Evolutionary conservation across 2,797 vertebrate genomes (phyloP).

Genomic region (Rhodeus uyekii): DNA sequence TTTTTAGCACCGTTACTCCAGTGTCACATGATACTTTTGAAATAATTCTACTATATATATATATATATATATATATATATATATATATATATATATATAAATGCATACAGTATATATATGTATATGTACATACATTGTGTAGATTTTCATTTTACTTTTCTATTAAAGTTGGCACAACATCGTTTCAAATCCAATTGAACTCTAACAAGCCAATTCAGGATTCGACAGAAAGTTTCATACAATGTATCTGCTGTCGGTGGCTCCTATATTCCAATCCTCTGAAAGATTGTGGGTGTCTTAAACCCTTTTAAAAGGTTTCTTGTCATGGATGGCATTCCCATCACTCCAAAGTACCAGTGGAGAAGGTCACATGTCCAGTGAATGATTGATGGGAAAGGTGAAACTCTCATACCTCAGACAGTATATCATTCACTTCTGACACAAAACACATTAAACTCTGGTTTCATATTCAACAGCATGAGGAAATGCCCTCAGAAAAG

Average conservation of each 20-base stretch:
- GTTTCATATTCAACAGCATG: neutral
- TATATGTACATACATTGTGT: too few species aligned
- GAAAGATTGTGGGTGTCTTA: conserved; percentile 33
- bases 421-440: conserved; percentile 47
- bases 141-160: too few species aligned
- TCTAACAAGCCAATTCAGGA: neutral
- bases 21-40: too few species aligned
- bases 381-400: conserved; percentile 53
- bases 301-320: conserved; percentile 42
- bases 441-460: conserved; percentile 15
- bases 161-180: neutral
- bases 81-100: too few species aligned
- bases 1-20: too few species aligned
- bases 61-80: too few species aligned
- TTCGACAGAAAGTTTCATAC: conserved; percentile 15
- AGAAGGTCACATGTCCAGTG: conserved; percentile 51
- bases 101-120: too few species aligned
- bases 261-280: neutral
- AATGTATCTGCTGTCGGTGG: neutral
- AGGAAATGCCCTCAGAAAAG: neutral
- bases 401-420: conserved; percentile 43
- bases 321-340: conserved; percentile 48
- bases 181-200: neutral
- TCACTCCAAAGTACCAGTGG: conserved; percentile 45
- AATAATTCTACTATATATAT: too few species aligned